These are phyloP conservation scores for Listrodromus nycthemerus DNA, from an alignment of 2,888 invertebrate species.

Conservation along the genomic window DNA sequence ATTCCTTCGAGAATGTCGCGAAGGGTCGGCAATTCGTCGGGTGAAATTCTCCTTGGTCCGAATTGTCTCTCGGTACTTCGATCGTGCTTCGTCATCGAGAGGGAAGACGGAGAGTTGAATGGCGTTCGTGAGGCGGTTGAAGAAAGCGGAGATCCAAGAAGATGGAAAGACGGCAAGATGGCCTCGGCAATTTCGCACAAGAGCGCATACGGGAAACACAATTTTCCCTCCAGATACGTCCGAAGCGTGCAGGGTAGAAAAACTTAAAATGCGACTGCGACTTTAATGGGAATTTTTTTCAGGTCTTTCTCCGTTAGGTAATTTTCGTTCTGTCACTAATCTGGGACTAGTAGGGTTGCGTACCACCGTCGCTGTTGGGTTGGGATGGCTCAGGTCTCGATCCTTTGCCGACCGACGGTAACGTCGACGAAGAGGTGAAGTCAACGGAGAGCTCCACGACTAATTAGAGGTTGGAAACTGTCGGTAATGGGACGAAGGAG, in stretches of 20 bases:
- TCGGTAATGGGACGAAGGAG: constrained; percentile 68
- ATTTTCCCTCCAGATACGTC: constrained; percentile 63
- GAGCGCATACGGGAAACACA: constrained; percentile 66
- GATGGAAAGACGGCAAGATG: constrained; percentile 58
- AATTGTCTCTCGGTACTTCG: constrained; percentile 13
- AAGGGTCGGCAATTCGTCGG: constrained; percentile 26
- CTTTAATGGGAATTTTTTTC: not conserved
- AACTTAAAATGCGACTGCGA: constrained; percentile 8
- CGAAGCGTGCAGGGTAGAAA: constrained; percentile 40
- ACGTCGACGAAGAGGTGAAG: constrained; percentile 41
- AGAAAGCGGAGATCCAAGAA: not conserved
- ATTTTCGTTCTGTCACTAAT: constrained; percentile 10
- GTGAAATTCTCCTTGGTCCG: not conserved
- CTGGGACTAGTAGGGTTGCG: constrained; percentile 18
- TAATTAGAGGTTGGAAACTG: constrained; percentile 72
- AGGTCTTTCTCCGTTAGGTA: not conserved
- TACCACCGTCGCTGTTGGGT: constrained; percentile 31
- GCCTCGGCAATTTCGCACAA: constrained; percentile 65
- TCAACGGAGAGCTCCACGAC: constrained; percentile 41
- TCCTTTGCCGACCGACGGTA: constrained; percentile 56
- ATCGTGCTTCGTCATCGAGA: constrained; percentile 4
- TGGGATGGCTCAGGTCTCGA: constrained; percentile 27
- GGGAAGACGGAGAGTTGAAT: constrained; percentile 18
- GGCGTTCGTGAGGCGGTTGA: constrained; percentile 8
- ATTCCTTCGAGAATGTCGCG: constrained; percentile 8